Base-by-base conservation (phyloP, 2,797 vertebrate genomes). In the Sandelia bainsii region DNA sequence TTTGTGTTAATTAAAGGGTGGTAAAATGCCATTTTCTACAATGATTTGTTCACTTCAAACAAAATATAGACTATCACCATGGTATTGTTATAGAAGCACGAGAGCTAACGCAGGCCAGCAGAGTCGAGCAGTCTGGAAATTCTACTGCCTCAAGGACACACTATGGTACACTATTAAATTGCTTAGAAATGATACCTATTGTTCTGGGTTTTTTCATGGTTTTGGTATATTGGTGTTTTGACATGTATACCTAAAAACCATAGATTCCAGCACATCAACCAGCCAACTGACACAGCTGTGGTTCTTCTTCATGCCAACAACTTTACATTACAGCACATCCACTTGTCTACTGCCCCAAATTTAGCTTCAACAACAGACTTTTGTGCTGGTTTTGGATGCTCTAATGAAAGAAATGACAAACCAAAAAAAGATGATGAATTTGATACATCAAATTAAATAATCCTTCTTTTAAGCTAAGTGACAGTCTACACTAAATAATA, bases 1-100 rank as follows among this genome's bases (percentile, higher is more conserved):
- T 62, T n/a, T 17, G 40, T 49, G 20, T 48, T 71, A 23, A 49
- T 56, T 56, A 44, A 25, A 62, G 5, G 16, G 10, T 37, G 29
- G 25, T 22, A 8, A 61, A 17, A 61, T 39, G 27, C 17, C 1
- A 19, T 54, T 45, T 45, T 40, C 13, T 13, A 19, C n/a, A 34
- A 12, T 14, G 22, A 16, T 52, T 54, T 48, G 25, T 51, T 11
- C 37, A 51, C 25, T 40, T 1, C 34, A 17, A 11, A 49, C 20
- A 45, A 34, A 70, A 25, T 20, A 12, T 13, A 40, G 13, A 32
- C 16, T 22, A 46, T 5, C 59, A 37, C 37, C 2, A 19, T 16
- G 42, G 16, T 52, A 3, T 25, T 3, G 16, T 20, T 19, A 44
- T 34, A 10, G 32, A 34, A 34, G 3, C 32, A 34, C 1, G 27